These are phyloP conservation scores for Pipistrellus nathusii DNA, from an alignment of 2,797 vertebrate genomes.

Conservation along the genomic window DNA sequence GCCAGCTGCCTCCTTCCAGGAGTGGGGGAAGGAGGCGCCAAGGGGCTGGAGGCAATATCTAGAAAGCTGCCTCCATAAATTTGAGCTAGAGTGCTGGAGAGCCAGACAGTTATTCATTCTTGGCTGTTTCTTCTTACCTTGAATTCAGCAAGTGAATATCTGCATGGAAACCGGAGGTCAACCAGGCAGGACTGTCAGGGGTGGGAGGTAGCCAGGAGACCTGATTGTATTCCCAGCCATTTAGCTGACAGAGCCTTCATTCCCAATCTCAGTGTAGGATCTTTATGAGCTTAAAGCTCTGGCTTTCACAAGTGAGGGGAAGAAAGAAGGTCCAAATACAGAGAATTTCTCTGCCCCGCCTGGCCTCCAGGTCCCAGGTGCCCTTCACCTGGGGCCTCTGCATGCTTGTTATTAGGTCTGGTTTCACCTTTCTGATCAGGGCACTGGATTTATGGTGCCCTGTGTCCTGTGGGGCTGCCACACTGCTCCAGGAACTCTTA, in stretches of 20 bases:
- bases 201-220: neutral
- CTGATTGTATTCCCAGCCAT: neutral
- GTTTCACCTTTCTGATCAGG: neutral
- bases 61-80: slow-evolving; percentile 32
- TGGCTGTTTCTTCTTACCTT: neutral
- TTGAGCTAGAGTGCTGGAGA: neutral
- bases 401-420: neutral
- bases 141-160: slow-evolving; percentile 22
- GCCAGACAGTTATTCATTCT: neutral
- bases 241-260: neutral
- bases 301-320: neutral
- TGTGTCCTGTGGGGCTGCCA: neutral
- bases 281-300: neutral
- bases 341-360: neutral
- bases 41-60: neutral
- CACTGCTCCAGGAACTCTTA: neutral
- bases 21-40: neutral
- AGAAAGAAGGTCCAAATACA: neutral
- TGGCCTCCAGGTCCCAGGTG: neutral
- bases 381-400: neutral
- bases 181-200: neutral
- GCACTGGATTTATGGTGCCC: neutral
- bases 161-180: neutral
- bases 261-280: neutral
- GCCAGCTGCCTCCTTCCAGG: fast-evolving